Evolutionary conservation across 2,888 invertebrate genomes (phyloP).

Genomic region (Morpho deidamia): DNA sequence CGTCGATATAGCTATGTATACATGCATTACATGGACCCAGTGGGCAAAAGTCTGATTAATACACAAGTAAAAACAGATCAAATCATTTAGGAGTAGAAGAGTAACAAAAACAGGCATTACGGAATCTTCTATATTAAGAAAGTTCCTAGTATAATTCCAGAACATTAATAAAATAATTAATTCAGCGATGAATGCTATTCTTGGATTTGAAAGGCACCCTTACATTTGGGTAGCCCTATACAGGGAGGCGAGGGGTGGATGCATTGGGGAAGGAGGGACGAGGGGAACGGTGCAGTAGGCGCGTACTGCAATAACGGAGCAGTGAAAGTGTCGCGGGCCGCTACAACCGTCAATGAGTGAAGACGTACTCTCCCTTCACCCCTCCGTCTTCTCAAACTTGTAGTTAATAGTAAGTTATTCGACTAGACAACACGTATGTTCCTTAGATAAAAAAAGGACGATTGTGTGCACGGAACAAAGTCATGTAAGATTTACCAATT

Average conservation of each 20-base stretch:
- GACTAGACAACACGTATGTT: constrained; percentile 31
- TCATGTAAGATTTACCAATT: no score
- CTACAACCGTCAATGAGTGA: constrained; percentile 78
- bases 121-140: no score
- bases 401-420: constrained; percentile 64
- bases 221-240: constrained; percentile 52
- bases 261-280: constrained; percentile 61
- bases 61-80: no score
- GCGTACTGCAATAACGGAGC: constrained; percentile 77
- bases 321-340: constrained; percentile 77
- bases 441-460: not conserved
- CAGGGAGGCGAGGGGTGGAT: constrained; percentile 62
- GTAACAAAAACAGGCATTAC: no score
- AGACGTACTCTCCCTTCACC: constrained; percentile 72
- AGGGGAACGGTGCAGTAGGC: constrained; percentile 58
- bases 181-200: constrained; percentile 40
- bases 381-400: constrained; percentile 73
- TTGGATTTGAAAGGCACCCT: constrained; percentile 64
- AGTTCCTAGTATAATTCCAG: not conserved
- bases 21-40: no score
- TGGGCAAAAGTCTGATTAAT: no score
- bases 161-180: constrained; percentile 15
- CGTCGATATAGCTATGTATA: no score
- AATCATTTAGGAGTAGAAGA: no score
- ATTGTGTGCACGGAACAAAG: no score